These are phyloP conservation scores for Sceloporus tristichus DNA, from an alignment of 2,113 vertebrate genomes.

Conservation along the genomic window DNA sequence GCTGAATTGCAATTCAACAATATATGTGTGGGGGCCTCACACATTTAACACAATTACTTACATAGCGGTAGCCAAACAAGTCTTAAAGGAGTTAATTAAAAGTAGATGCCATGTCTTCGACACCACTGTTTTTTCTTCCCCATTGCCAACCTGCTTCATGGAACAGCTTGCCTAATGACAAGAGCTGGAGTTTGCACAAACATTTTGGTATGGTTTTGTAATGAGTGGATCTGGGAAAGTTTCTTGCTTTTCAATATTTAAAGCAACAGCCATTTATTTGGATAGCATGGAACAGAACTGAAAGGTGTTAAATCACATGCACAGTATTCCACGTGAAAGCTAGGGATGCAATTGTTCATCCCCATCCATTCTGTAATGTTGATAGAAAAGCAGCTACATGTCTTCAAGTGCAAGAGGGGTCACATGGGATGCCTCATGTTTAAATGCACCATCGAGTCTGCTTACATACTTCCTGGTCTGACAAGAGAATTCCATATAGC, in stretches of 20 bases:
- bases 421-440: not conserved
- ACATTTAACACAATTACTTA: too few species aligned
- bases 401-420: not conserved
- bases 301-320: not conserved
- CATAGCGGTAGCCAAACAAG: not conserved
- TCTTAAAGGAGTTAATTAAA: too few species aligned
- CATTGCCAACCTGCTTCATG: too few species aligned
- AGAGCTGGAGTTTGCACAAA: too few species aligned
- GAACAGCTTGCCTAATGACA: too few species aligned
- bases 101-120: not conserved
- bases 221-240: too few species aligned
- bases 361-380: too few species aligned
- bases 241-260: not conserved
- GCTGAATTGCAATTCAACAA: too few species aligned
- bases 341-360: not conserved
- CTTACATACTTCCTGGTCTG: not conserved
- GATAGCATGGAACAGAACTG: not conserved
- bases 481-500: not conserved
- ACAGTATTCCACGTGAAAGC: not conserved
- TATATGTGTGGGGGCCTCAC: too few species aligned
- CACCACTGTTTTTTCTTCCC: too few species aligned
- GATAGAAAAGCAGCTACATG: too few species aligned
- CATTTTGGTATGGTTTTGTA: too few species aligned
- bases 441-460: not conserved
- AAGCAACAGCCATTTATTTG: slow-evolving; percentile 9